Evolutionary conservation across 2,113 vertebrate species (phyloP), one percentile per base, ranked within the genome.

Genomic region (Chaetura pelagica): DNA sequence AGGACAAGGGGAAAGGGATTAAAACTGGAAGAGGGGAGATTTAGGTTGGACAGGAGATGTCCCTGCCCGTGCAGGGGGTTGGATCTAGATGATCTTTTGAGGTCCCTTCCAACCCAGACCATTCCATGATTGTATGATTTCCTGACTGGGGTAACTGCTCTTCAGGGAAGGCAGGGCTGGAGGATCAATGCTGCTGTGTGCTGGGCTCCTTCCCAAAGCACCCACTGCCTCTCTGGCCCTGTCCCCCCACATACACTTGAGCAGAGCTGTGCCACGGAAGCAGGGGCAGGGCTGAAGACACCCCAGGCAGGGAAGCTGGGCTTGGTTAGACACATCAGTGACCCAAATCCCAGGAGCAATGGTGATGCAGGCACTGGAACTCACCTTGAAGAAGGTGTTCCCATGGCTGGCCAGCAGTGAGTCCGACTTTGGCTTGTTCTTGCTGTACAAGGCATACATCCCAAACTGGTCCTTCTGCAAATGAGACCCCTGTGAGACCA

Each of bases 371-470:
- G 44, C 69, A 40, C 74, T 10, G 7, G 83, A 66, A 69, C 96
- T 97, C 90, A 99, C 99, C 98, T 98, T 99, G 84, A 99, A 99
- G 96, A 99, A 99, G 76, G 95, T 82, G 40, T 99, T 99, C 24
- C 98, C 99, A 11, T 98, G 98, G 94, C 98, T 99, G 90, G 98
- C 98, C 94, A 99, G 97, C 85, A 99, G 95, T 0, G 97, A 96
- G 54, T 99, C 98, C 0, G 99, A 99, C 83, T 98, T 98, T 0
- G 99, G 99, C 78, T 99, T 99, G 87, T 99, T 99, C 97, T 98
- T 99, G 97, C 98, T 99, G 48, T 99, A 99, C 72, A 99, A 90
- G 0, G 99, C 98, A 0, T 99, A 99, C 98, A 99, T 97, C 89
- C 98, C 98, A 95, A 99, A 99, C 96, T 98, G 98, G 97, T 99